Base-by-base conservation (phyloP, 2,888 invertebrate genomes). In the Slavum lentiscoides region DNA sequence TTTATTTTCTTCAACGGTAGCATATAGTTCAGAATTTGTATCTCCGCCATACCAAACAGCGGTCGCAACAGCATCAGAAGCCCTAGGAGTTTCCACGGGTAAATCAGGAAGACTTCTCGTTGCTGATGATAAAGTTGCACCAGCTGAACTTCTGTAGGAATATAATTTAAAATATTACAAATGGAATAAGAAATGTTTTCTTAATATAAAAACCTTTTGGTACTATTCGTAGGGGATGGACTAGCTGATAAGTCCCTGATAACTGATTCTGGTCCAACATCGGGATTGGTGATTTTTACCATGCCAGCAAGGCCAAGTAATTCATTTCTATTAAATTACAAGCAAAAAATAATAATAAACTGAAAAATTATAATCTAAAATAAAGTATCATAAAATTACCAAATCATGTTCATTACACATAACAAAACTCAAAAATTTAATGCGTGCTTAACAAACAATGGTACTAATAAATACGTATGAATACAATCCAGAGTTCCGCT, bases 51-150 rank as follows among this genome's bases (percentile, higher is more conserved):
- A 82, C 85, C 84, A 84, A 59, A 85, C 82, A 83, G 84, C 85
- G 70, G 85, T 85, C 11, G 84, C 83, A 23, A 83, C 70, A 19
- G 77, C 76, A 59, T 83, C 75, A 62, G 76, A 69, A 59, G 82
- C 43, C 15, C 72, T 81, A 21, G 74, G 69, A 17, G 88, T 89
- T 83, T 87, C 91, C 49, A 92, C 90, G 13, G 94, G 93, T 85
- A 95, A 94, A 86, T 95, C 95, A 43, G 95, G 95, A 83, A 95
- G 88, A 87, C 95, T 94, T 84, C 94, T 88, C 85, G 94, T 92
- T 83, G 91, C 89, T 83, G 89, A 67, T 69, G 77, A 75, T 64
- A 76, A 74, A 55, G 74, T 74, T 61, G 74, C 74, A 30, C 73
- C 80, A 72, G 43, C 80, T 55, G 74, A 81, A 68, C 61, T 81